These are phyloP conservation scores for Syndactyla subalaris DNA, from an alignment of 2,797 vertebrate genomes.

Conservation along the genomic window DNA sequence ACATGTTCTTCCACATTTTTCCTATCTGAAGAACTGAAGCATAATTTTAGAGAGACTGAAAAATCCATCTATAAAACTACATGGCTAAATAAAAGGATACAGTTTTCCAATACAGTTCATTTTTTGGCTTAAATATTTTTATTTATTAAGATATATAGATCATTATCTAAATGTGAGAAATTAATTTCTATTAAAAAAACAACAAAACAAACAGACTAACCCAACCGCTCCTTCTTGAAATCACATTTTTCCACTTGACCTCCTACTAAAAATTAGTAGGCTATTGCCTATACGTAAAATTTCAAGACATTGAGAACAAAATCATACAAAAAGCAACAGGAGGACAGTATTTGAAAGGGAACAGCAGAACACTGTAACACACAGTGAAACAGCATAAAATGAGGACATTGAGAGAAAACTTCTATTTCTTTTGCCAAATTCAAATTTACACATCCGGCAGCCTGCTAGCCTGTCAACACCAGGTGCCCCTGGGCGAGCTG, in stretches of 20 bases:
- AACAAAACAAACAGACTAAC: fast-evolving
- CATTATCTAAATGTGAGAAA: background rate
- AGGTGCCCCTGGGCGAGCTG: background rate
- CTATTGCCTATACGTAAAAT: background rate
- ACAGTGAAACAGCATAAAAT: background rate
- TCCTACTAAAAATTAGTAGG: background rate
- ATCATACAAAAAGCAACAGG: background rate
- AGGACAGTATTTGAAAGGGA: background rate
- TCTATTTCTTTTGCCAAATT: background rate
- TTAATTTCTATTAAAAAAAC: background rate
- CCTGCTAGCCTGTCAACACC: background rate
- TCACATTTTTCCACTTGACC: background rate
- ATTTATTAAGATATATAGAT: fast-evolving
- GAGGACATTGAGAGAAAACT: background rate
- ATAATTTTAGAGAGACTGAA: background rate
- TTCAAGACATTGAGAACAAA: background rate
- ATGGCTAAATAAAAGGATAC: background rate
- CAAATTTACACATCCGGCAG: background rate
- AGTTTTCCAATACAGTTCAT: background rate
- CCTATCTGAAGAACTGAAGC: background rate
- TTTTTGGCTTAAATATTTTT: background rate
- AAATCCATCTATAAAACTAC: background rate
- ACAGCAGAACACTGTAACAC: background rate
- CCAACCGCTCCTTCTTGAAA: background rate
- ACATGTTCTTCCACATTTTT: background rate